Evolutionary conservation across 2,888 invertebrate species (phyloP), one percentile per base, ranked within the genome.

Genomic region (Agrilus biguttatus): DNA sequence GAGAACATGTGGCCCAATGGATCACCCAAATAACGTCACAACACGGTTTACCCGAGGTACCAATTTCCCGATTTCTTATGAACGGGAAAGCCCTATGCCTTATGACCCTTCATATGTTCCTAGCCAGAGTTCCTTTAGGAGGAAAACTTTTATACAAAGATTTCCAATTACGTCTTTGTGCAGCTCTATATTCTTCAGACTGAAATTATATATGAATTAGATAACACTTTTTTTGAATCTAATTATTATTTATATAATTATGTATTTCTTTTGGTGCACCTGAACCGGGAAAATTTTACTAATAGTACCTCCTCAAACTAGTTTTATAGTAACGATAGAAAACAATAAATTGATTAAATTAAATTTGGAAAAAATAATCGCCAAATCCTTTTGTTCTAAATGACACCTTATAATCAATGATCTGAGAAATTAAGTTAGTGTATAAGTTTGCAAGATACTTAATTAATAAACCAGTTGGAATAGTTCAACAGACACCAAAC

Each of bases 21-120:
- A 59, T 78, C 12, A 65, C 66, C 43, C 65, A 68, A 48, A 77
- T 80, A 58, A 70, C 78, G 0, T 60, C 67, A 1, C 65, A 70
- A 5, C 79, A 80, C 37, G 71, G 72, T 2, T 62, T 75, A 1
- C 73, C 77, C 0, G 72, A 74, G 45, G 65, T 73, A 23, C 68
- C 71, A 2, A 61, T 68, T 1, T 73, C 75, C 48, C 68, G 83
- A 49, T 85, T 85, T 64, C 75, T 78, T 1, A 84, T 84, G 83
- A 85, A 85, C 63, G 84, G 84, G 39, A 85, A 85, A 62, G 84
- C 82, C 0, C 65, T 85, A 5, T 84, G 84, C 50, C 71, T 85
- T 42, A 84, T 85, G 84, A 74, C 75, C n/a, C 69, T 74, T 10
- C 77, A 78, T 41, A 84, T 84, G 84, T 84, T 83, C 65, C 69